A percentile compares a stretch with the other conserved stretches of the same genome.
phyloP scores from a whole-genome alignment of 2,797 vertebrate genomes.

The Aythya fuligula region DNA sequence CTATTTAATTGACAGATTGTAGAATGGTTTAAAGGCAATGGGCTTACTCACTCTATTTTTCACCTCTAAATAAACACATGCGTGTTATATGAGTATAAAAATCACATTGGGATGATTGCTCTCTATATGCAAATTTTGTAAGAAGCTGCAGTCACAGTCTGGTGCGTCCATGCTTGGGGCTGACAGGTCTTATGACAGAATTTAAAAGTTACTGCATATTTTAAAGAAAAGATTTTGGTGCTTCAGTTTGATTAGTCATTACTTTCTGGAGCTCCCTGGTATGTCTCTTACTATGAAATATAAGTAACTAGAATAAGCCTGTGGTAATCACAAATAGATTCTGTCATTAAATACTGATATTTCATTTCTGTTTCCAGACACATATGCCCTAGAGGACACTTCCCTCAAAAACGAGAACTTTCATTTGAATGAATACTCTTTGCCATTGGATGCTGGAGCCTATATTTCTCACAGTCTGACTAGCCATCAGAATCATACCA shows the following conservation, averaged over 20 bases:
- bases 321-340: not conserved
- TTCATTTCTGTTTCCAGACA: slow-evolving; percentile 57
- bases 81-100: not conserved
- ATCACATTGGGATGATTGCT: not conserved
- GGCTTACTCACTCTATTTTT: not conserved
- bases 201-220: not conserved
- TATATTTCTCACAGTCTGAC: not conserved
- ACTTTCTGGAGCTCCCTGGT: not conserved
- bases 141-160: not conserved
- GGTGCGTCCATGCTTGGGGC: not conserved
- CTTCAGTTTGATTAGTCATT: not conserved
- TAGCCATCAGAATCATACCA: not conserved
- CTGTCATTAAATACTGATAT: not conserved
- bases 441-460: not conserved
- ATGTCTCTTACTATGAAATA: not conserved
- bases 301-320: not conserved
- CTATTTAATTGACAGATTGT: not conserved
- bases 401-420: not conserved
- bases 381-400: not conserved
- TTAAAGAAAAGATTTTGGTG: not conserved
- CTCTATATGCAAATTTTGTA: not conserved
- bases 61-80: not conserved
- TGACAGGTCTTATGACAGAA: not conserved
- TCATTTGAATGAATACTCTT: not conserved
- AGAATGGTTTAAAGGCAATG: not conserved